phyloP scores from a whole-genome alignment of 2,888 invertebrate genomes.

The Villa cingulata region DNA sequence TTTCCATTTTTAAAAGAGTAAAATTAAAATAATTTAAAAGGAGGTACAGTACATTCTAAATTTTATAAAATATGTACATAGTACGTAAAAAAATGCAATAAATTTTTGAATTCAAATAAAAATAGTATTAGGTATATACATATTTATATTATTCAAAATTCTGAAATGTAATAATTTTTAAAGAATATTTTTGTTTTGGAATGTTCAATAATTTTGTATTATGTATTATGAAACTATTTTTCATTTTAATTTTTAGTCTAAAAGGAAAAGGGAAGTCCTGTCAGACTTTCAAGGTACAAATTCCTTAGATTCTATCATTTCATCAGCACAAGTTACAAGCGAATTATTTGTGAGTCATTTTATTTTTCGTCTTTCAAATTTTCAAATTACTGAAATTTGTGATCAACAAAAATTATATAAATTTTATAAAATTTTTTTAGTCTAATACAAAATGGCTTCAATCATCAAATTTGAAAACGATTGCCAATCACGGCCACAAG shows the following conservation, averaged over 20 bases:
- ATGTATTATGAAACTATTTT: too few relatives aligned
- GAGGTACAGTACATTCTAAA: too few relatives aligned
- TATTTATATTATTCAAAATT: too few relatives aligned
- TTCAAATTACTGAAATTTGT: neutral
- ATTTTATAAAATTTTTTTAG: constrained; percentile 4
- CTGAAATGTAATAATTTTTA: too few relatives aligned
- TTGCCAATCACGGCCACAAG: constrained; percentile 2
- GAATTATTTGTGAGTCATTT: constrained; percentile 4
- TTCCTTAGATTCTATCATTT: constrained; percentile 5
- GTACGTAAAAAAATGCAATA: too few relatives aligned
- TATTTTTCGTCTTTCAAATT: neutral
- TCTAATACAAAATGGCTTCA: constrained; percentile 4
- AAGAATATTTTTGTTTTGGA: too few relatives aligned
- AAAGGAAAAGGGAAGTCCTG: neutral
- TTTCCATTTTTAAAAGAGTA: too few relatives aligned
- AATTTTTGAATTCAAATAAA: too few relatives aligned
- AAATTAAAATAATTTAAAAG: too few relatives aligned
- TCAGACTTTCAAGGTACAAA: neutral
- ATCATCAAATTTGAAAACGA: neutral
- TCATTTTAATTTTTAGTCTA: constrained; percentile 3
- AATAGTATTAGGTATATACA: too few relatives aligned
- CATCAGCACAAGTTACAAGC: neutral
- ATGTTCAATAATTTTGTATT: too few relatives aligned
- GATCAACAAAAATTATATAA: neutral
- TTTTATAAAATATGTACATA: too few relatives aligned